Percentiles rank a stretch among this genome's conserved stretches.
Evolutionary conservation across 92 coral and sea anemone genomes (phyloP).

Genomic region (Phenganax subtilis): DNA sequence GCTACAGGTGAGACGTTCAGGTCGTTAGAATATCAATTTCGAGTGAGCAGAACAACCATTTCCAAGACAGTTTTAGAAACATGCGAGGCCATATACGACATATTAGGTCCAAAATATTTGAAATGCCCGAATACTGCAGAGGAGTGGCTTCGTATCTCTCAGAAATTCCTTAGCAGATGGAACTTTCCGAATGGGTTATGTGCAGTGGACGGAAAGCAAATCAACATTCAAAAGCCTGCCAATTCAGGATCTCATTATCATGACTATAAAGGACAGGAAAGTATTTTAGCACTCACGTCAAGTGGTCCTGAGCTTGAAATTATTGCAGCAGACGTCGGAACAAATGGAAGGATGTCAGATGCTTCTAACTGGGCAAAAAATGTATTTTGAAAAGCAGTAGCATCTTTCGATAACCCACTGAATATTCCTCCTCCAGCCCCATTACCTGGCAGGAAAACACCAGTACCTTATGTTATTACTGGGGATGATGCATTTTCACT

Average conservation of each 20-base stretch:
- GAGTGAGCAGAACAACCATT: background rate
- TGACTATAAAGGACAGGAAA: background rate
- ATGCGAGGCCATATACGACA: background rate
- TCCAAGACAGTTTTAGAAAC: background rate
- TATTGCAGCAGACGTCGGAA: slow-evolving; percentile 1
- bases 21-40: too few species aligned
- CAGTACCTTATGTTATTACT: background rate
- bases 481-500: too few species aligned
- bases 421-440: background rate
- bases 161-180: too few species aligned
- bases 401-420: background rate
- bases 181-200: too few species aligned
- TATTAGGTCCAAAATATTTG: background rate
- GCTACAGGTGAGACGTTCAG: background rate
- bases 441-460: background rate
- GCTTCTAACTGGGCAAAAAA: background rate
- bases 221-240: too few species aligned
- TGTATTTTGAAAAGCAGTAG: background rate
- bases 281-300: background rate
- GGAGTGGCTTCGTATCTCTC: too few species aligned
- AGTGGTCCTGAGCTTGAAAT: slow-evolving; percentile 4
- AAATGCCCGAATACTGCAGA: background rate
- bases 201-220: too few species aligned
- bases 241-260: too few species aligned
- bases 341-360: slow-evolving; percentile 7